phyloP scores from a whole-genome alignment of 2,888 invertebrate species.

The Nemoura dubitans region DNA sequence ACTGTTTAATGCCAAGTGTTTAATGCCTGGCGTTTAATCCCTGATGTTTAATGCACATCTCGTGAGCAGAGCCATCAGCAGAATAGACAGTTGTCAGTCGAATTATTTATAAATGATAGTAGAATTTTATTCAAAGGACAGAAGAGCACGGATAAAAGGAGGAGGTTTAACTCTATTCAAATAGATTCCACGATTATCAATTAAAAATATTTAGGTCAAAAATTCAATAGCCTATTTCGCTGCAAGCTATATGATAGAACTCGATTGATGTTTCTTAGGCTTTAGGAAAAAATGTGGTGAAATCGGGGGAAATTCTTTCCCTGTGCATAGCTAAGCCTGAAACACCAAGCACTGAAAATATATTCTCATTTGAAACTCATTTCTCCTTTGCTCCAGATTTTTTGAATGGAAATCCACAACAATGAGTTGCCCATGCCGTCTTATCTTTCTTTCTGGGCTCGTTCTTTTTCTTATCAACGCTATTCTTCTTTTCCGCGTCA shows the following conservation, averaged over 20 bases:
- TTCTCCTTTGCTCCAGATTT: conserved; percentile 21
- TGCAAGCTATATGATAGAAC: background rate
- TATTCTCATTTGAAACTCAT: conserved; percentile 40
- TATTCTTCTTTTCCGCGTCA: conserved; percentile 36
- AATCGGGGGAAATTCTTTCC: background rate
- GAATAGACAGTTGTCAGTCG: background rate
- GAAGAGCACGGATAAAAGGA: background rate
- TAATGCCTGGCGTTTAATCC: background rate
- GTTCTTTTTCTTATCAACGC: conserved; percentile 28
- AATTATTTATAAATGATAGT: background rate
- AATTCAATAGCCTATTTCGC: background rate
- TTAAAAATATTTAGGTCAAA: background rate
- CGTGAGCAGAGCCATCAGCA: background rate
- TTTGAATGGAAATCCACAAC: conserved; percentile 35
- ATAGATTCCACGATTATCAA: background rate
- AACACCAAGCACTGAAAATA: conserved; percentile 16
- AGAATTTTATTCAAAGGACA: background rate
- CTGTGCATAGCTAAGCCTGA: background rate
- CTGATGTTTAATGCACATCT: background rate
- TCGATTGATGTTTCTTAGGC: background rate
- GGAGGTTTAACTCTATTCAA: background rate
- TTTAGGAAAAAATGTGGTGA: background rate
- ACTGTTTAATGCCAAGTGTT: background rate
- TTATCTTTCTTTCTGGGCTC: conserved; percentile 10
- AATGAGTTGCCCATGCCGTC: conserved; percentile 13